These are phyloP conservation scores for Enoplolaimus lenunculus DNA, from an alignment of 2,888 invertebrate genomes.

Conservation along the genomic window DNA sequence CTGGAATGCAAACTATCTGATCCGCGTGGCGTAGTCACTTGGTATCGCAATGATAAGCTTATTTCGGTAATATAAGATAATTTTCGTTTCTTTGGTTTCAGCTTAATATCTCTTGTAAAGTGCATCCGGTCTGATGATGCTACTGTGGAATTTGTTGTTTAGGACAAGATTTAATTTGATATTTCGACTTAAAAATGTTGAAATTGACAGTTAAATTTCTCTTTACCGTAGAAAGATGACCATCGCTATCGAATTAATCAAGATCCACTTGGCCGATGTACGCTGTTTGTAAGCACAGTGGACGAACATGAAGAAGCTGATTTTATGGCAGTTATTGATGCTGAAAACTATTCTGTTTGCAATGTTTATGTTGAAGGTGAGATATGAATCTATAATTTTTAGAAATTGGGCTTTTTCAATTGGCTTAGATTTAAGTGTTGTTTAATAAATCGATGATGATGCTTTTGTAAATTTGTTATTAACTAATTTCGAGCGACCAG, in stretches of 20 bases:
- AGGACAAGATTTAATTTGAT: too few relatives aligned
- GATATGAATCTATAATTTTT: background rate
- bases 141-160: too few relatives aligned
- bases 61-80: conserved; percentile 49
- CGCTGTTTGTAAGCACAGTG: conserved; percentile 66
- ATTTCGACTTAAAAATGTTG: too few relatives aligned
- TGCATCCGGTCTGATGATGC: too few relatives aligned
- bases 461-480: too few relatives aligned
- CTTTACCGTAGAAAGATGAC: conserved; percentile 27
- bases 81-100: background rate
- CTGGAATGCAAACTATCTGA: conserved; percentile 86
- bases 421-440: too few relatives aligned
- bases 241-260: conserved; percentile 63
- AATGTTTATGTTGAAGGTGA: conserved; percentile 59
- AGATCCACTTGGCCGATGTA: conserved; percentile 76
- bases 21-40: conserved; percentile 79
- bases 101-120: too few relatives aligned
- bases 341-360: conserved; percentile 69
- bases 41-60: conserved; percentile 69
- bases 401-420: too few relatives aligned
- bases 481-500: too few relatives aligned
- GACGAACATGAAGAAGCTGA: conserved; percentile 70
- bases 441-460: too few relatives aligned
- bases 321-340: conserved; percentile 74
- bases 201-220: too few relatives aligned